Conservation (phyloP, 2,888 invertebrate species). For the Calameuta pallipes region DNA sequence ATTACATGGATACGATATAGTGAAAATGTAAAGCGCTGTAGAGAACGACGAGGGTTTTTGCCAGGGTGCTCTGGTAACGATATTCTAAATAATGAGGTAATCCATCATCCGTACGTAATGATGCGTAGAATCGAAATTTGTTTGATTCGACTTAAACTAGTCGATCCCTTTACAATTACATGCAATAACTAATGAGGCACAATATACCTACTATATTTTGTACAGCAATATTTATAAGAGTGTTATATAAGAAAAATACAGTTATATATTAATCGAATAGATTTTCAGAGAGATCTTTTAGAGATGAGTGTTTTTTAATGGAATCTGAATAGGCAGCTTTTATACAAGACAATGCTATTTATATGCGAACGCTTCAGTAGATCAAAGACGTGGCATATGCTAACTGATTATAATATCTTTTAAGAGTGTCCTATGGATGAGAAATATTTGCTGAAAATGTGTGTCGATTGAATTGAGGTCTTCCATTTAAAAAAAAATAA, state of each 20-base stretch:
- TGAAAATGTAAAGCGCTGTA: background rate
- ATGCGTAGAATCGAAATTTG: slow-evolving; percentile 4
- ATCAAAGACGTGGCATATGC: slow-evolving; percentile 24
- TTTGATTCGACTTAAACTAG: background rate
- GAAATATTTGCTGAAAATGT: slow-evolving; percentile 33
- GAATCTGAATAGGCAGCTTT: slow-evolving; percentile 10
- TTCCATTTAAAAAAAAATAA: slow-evolving; percentile 43
- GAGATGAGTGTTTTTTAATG: slow-evolving; percentile 25
- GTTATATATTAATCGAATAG: slow-evolving; percentile 10
- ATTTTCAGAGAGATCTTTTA: slow-evolving; percentile 46
- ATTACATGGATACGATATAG: background rate
- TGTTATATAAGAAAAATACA: slow-evolving; percentile 3
- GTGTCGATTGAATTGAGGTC: slow-evolving; percentile 49
- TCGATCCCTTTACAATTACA: slow-evolving; percentile 15
- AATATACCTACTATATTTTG: slow-evolving; percentile 57
- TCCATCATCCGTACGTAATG: background rate
- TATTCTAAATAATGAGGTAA: background rate
- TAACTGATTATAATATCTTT: background rate
- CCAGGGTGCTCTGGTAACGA: background rate
- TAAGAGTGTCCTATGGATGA: slow-evolving; percentile 36
- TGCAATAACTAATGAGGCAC: slow-evolving; percentile 52
- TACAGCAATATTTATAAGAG: slow-evolving; percentile 48
- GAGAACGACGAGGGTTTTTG: background rate
- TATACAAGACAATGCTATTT: slow-evolving; percentile 25
- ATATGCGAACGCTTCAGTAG: slow-evolving; percentile 26